Conservation (phyloP, 2,797 vertebrate species). For the Enteromius mattozi region DNA sequence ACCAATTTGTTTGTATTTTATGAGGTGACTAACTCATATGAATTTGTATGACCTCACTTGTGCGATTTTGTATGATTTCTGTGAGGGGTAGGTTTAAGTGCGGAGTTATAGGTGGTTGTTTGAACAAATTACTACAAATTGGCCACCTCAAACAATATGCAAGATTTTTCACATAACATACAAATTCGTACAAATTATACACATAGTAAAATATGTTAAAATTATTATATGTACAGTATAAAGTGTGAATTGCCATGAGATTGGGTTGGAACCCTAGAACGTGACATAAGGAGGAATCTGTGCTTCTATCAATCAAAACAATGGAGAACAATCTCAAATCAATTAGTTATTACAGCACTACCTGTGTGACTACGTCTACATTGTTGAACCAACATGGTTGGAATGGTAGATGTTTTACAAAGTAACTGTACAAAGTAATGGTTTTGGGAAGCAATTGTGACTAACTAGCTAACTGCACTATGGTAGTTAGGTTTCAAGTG, state of each 20-base stretch:
- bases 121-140: neutral
- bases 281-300: neutral
- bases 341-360: neutral
- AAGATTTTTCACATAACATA: neutral
- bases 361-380: neutral
- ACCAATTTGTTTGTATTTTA: neutral
- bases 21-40: no score
- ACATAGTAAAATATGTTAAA: neutral
- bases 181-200: neutral
- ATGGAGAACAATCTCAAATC: neutral
- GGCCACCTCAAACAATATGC: neutral
- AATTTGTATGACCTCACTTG: no score
- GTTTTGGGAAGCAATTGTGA: neutral
- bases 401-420: neutral
- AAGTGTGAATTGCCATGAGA: neutral
- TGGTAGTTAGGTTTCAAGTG: neutral
- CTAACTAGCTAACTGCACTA: neutral
- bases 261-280: neutral
- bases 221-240: no score
- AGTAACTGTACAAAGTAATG: no score
- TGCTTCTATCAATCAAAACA: neutral
- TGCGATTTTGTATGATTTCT: no score
- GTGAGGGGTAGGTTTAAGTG: no score
- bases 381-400: neutral
- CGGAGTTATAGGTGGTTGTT: no score